Conservation (phyloP, 2,113 vertebrate species). For the pig (Sus scrofa) region T2T-Sscrofa CM000828.6:76732501-76733000, state of each 20-base stretch:
- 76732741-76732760: too few relatives aligned
- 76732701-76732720: too few relatives aligned
- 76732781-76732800: not conserved
- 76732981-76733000: too few relatives aligned
- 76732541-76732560: accelerated
- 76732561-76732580: accelerated
- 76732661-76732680: too few relatives aligned
- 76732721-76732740: not conserved
- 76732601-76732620: not conserved
- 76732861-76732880: not conserved
- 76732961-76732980: not conserved
- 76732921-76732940: not conserved
- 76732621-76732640: not conserved
- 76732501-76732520: not conserved
- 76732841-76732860: not conserved
- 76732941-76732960: too few relatives aligned
- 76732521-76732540: accelerated
- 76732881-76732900: not conserved
- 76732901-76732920: not conserved
- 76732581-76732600: accelerated
- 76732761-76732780: too few relatives aligned
- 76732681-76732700: not conserved
- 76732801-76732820: too few relatives aligned
- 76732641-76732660: not conserved
- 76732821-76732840: too few relatives aligned